phyloP scores from a whole-genome alignment of 2,113 vertebrate species.

The Odontophorus gujanensis region DNA sequence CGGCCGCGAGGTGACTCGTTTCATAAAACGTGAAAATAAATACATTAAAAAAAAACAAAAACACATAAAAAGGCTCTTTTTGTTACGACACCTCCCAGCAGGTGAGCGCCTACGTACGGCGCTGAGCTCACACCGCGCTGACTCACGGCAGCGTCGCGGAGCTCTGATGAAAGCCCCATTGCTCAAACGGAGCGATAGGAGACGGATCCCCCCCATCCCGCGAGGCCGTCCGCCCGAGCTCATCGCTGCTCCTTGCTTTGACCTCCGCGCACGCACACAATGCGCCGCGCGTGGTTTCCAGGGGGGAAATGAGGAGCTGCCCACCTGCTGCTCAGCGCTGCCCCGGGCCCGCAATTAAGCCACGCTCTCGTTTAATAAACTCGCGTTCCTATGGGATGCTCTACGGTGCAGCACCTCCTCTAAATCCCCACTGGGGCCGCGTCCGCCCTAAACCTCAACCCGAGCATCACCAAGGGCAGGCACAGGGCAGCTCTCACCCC shows the following conservation, averaged over 20 bases:
- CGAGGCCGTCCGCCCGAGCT: background rate
- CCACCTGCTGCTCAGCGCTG: too few species aligned
- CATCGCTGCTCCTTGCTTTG: background rate
- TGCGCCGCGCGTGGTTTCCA: too few species aligned
- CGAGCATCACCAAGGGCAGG: too few species aligned
- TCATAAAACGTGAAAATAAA: background rate
- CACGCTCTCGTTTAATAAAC: background rate
- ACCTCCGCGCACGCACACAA: background rate
- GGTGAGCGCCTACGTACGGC: accelerated
- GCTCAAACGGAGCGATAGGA: background rate
- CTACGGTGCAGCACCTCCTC: too few species aligned
- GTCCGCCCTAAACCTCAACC: too few species aligned
- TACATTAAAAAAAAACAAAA: background rate
- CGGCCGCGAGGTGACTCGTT: background rate
- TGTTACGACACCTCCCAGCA: accelerated
- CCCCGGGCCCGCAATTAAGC: background rate
- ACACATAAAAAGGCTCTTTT: background rate
- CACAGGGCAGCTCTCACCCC: too few species aligned
- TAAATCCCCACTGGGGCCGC: too few species aligned
- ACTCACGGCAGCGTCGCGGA: background rate
- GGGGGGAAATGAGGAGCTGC: too few species aligned
- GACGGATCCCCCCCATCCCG: background rate
- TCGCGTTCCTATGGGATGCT: background rate
- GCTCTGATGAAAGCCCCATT: conserved; percentile 39
- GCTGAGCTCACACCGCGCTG: accelerated